These are phyloP conservation scores for Tachysurus vachellii DNA, from an alignment of 2,113 vertebrate genomes.

Conservation along the genomic window DNA sequence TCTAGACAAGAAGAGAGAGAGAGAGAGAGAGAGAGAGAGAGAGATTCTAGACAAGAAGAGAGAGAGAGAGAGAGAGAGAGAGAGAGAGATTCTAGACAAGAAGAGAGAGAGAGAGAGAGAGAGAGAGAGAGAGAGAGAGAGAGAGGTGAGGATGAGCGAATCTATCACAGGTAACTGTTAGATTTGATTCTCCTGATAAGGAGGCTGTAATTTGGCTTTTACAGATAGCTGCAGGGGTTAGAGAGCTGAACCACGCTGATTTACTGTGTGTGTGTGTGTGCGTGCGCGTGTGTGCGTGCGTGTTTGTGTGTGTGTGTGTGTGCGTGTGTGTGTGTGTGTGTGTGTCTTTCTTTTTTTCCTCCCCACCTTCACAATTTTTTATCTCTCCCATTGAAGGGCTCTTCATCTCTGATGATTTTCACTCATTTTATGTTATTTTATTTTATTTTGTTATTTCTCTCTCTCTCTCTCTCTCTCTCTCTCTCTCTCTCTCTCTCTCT, in stretches of 20 bases:
- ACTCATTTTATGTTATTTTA: conserved; percentile 85
- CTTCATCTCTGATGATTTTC: conserved; percentile 88
- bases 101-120: conserved; percentile 51
- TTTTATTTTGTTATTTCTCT: conserved; percentile 44
- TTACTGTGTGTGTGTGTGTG: conserved; percentile 75
- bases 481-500: not conserved
- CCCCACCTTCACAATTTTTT: conserved; percentile 74
- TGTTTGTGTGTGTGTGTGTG: conserved; percentile 74
- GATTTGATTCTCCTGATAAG: conserved; percentile 96
- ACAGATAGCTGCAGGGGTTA: conserved; percentile 89
- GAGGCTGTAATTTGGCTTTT: conserved; percentile 86
- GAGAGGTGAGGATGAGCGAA: conserved; percentile 53
- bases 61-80: conserved; percentile 55
- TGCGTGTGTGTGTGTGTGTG: conserved; percentile 66
- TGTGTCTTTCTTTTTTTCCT: conserved; percentile 33
- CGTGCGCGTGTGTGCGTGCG: conserved; percentile 71
- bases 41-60: too few species aligned
- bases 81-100: too few species aligned
- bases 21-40: conserved; percentile 46
- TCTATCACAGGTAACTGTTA: conserved; percentile 84
- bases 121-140: conserved; percentile 46
- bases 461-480: not conserved
- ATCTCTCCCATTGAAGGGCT: conserved; percentile 85
- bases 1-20: too few species aligned
- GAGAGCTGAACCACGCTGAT: conserved; percentile 76